phyloP scores from a whole-genome alignment of 2,113 vertebrate species.

The Cercopithecus mona region DNA sequence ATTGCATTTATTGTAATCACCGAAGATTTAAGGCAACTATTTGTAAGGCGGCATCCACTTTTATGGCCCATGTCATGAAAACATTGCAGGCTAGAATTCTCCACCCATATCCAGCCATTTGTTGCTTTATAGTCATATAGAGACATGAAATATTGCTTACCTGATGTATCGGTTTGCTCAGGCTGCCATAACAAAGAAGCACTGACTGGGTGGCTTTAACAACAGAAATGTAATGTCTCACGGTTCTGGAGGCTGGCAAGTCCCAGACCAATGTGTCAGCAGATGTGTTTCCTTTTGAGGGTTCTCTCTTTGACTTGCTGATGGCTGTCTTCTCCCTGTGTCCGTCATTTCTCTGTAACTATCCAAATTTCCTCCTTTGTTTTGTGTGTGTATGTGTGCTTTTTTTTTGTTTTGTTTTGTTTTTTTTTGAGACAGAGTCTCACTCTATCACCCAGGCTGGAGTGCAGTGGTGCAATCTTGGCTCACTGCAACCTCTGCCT shows the following conservation, averaged over 20 bases:
- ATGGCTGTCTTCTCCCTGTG: neutral
- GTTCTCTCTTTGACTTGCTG: neutral
- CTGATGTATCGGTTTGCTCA: neutral
- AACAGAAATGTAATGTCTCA: neutral
- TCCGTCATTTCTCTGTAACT: neutral
- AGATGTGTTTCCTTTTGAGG: neutral
- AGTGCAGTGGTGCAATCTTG: too few species aligned
- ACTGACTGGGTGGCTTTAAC: neutral
- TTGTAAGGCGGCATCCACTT: neutral
- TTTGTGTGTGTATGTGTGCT: too few species aligned
- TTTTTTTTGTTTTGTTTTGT: too few species aligned
- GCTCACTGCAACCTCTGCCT: too few species aligned
- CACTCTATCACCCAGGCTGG: too few species aligned
- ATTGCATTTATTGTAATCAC: neutral
- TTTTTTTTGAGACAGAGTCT: too few species aligned
- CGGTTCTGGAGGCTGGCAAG: neutral
- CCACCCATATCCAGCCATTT: neutral
- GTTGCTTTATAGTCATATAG: neutral
- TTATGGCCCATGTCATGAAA: neutral
- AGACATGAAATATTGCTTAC: neutral
- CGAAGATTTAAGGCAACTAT: neutral
- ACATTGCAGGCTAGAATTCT: neutral
- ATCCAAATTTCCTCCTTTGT: neutral
- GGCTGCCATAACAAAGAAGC: neutral
- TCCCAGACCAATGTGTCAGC: neutral